These are phyloP conservation scores for Sebastolobus altivelis DNA, from an alignment of 2,797 vertebrate genomes.

Conservation along the genomic window DNA sequence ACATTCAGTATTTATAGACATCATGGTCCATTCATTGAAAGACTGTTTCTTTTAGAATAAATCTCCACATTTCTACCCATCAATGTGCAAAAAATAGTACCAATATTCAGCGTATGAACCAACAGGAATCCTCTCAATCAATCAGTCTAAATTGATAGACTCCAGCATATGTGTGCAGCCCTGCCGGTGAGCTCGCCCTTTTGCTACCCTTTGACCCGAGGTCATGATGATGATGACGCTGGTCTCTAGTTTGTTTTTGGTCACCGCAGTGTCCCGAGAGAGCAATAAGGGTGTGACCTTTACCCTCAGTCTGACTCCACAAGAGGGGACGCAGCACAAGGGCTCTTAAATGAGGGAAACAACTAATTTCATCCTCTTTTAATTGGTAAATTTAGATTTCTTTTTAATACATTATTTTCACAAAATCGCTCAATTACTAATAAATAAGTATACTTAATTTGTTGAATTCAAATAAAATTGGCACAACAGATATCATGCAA, in stretches of 20 bases:
- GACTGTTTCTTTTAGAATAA: not conserved
- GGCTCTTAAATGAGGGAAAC: conserved; percentile 1
- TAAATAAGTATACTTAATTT: not conserved
- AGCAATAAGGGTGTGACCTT: conserved; percentile 63
- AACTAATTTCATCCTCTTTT: not conserved
- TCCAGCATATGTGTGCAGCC: conserved; percentile 39
- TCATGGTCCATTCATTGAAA: not conserved
- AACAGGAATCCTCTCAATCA: conserved; percentile 7
- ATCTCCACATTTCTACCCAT: not conserved
- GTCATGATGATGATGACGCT: conserved; percentile 44
- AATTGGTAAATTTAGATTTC: not conserved
- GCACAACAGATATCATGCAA: not conserved
- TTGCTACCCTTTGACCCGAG: conserved; percentile 55
- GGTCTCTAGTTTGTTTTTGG: conserved; percentile 51
- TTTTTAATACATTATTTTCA: not conserved
- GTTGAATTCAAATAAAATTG: not conserved
- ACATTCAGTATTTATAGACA: not conserved
- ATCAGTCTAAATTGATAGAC: conserved; percentile 33
- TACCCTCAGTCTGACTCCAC: conserved; percentile 45
- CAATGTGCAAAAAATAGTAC: not conserved
- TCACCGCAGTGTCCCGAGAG: conserved; percentile 59
- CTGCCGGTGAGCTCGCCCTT: conserved; percentile 37
- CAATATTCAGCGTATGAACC: not conserved
- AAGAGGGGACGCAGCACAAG: not conserved
- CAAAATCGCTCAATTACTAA: not conserved